Percentiles rank a stretch among this genome's conserved stretches.
These are phyloP conservation scores for Apeltes quadracus DNA, from an alignment of 2,113 vertebrate genomes.

Conservation along the genomic window DNA sequence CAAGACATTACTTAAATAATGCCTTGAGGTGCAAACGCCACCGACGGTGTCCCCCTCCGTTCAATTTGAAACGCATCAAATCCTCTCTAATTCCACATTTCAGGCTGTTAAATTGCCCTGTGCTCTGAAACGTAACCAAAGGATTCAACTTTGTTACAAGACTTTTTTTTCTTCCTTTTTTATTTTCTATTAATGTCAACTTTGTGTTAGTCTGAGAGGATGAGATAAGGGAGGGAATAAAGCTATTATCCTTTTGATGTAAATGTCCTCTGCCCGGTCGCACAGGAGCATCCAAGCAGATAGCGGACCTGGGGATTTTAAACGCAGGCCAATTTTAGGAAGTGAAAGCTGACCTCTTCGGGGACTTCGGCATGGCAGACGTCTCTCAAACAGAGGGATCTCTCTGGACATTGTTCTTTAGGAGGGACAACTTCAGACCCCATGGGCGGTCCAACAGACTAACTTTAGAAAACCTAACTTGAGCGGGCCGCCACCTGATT, in stretches of 20 bases:
- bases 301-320: slow-evolving; percentile 52
- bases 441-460: slow-evolving; percentile 36
- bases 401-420: slow-evolving; percentile 44
- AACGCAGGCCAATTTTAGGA: slow-evolving; percentile 67
- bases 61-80: slow-evolving; percentile 84
- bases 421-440: slow-evolving; percentile 40
- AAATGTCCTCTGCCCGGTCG: slow-evolving; percentile 66
- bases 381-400: slow-evolving; percentile 63
- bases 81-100: slow-evolving; percentile 82
- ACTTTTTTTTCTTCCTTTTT: slow-evolving; percentile 64
- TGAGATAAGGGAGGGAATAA: slow-evolving; percentile 63
- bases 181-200: slow-evolving; percentile 81
- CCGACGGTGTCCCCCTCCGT: slow-evolving; percentile 70
- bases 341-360: slow-evolving; percentile 67
- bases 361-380: slow-evolving; percentile 68
- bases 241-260: slow-evolving; percentile 69
- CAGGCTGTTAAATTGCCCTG: slow-evolving; percentile 81
- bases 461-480: slow-evolving; percentile 12
- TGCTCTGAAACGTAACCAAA: slow-evolving; percentile 79
- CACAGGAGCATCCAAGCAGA: slow-evolving; percentile 42
- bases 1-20: slow-evolving; percentile 81
- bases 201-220: slow-evolving; percentile 66
- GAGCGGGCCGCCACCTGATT: slow-evolving; percentile 16
- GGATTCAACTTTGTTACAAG: slow-evolving; percentile 77
- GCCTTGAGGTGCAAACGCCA: slow-evolving; percentile 75